These are phyloP conservation scores for Abramis brama DNA, from an alignment of 2,113 vertebrate species.

Conservation along the genomic window DNA sequence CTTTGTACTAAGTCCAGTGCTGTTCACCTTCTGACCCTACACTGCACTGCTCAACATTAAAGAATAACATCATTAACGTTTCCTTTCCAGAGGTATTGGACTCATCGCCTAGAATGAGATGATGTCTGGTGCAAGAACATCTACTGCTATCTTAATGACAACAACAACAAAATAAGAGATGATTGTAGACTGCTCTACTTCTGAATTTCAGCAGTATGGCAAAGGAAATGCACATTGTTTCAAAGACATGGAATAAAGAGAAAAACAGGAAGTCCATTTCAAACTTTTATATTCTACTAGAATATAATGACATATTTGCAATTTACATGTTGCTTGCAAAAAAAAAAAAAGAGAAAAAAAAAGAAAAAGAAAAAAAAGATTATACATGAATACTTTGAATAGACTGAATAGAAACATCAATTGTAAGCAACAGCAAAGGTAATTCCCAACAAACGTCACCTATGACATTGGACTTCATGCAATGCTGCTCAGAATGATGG, in stretches of 20 bases:
- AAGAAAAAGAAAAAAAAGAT: not conserved
- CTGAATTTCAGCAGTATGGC: not conserved
- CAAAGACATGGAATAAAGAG: not conserved
- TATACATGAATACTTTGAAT: not conserved
- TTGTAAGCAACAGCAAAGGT: not conserved
- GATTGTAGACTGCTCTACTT: not conserved
- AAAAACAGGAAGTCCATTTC: not conserved
- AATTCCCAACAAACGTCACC: not conserved
- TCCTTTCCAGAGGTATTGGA: not conserved
- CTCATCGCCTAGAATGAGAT: not conserved
- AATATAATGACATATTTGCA: too few relatives aligned
- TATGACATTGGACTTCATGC: not conserved
- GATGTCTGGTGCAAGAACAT: not conserved
- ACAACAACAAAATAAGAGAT: not conserved
- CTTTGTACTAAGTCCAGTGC: not conserved
- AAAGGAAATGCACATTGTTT: not conserved
- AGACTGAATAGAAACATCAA: not conserved
- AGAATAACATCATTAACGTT: conserved; percentile 7
- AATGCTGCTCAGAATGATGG: too few relatives aligned
- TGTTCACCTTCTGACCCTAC: not conserved
- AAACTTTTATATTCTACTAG: too few relatives aligned
- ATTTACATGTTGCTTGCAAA: too few relatives aligned
- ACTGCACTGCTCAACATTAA: conserved; percentile 11
- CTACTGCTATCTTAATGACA: not conserved
- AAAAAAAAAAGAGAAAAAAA: too few relatives aligned